A percentile compares a stretch with the other conserved stretches of the same genome.
These are phyloP conservation scores for Otis tarda DNA, from an alignment of 2,113 vertebrate genomes.

Conservation along the genomic window DNA sequence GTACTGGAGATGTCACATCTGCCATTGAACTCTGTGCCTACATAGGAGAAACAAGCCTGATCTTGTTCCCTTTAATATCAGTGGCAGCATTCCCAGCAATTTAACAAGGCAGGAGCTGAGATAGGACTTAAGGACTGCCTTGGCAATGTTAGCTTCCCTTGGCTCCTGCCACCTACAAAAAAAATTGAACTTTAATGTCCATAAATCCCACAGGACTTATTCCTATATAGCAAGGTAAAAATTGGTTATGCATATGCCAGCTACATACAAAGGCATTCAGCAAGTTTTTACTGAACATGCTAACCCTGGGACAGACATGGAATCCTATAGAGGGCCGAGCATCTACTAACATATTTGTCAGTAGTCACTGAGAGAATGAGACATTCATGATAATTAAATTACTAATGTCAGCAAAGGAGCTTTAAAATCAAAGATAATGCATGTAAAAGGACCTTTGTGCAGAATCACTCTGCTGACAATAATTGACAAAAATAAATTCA, in stretches of 20 bases:
- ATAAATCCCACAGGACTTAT: neutral
- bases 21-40: neutral
- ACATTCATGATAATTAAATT: neutral
- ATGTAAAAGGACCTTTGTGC: neutral
- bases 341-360: neutral
- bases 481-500: neutral
- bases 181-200: neutral
- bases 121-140: neutral
- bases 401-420: neutral
- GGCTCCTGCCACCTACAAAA: neutral
- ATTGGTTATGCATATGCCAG: neutral
- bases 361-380: neutral
- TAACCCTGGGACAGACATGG: neutral
- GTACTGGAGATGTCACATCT: neutral
- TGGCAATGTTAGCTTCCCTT: neutral
- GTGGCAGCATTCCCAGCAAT: fast-evolving
- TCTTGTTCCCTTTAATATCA: neutral
- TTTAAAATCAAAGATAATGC: neutral
- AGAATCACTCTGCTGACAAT: neutral
- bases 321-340: neutral
- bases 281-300: neutral
- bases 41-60: neutral
- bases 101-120: neutral
- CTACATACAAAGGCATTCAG: neutral
- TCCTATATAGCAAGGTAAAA: neutral